Percentiles rank a stretch among this genome's conserved stretches.
Conservation (phyloP, 2,797 vertebrate species). For the Crypturellus tataupa region DNA sequence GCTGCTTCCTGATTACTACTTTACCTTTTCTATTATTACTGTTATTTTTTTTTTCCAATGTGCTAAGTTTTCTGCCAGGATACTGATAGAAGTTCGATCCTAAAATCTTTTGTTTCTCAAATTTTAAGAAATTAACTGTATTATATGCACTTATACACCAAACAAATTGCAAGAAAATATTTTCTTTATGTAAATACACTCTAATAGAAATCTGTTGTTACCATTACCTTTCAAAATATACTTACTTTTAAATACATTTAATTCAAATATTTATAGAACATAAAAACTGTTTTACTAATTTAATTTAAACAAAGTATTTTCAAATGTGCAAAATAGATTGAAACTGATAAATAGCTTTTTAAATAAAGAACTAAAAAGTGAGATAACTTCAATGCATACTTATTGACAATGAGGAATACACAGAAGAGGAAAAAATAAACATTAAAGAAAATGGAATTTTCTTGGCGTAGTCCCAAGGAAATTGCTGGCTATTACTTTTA, state of each 20-base stretch:
- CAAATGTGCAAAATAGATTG: background rate
- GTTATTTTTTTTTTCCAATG: background rate
- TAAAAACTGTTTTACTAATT: background rate
- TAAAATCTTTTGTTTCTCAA: background rate
- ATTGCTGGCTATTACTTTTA: background rate
- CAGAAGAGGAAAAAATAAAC: background rate
- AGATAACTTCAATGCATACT: background rate
- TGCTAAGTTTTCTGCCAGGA: background rate
- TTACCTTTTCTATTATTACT: background rate
- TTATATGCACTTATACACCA: background rate
- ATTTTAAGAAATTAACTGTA: background rate
- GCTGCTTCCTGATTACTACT: rapidly evolving
- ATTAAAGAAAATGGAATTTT: background rate
- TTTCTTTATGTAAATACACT: background rate
- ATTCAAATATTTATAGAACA: background rate
- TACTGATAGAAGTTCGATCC: background rate
- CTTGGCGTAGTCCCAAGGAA: background rate
- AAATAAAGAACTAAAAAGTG: background rate
- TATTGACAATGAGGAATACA: background rate
- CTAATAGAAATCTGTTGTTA: background rate
- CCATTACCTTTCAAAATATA: too few relatives aligned
- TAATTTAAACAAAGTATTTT: background rate
- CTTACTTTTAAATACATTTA: background rate
- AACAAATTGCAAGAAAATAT: background rate
- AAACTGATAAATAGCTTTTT: background rate